Base-by-base conservation (phyloP, 2,797 vertebrate species). In the Poecilia gillii region DNA sequence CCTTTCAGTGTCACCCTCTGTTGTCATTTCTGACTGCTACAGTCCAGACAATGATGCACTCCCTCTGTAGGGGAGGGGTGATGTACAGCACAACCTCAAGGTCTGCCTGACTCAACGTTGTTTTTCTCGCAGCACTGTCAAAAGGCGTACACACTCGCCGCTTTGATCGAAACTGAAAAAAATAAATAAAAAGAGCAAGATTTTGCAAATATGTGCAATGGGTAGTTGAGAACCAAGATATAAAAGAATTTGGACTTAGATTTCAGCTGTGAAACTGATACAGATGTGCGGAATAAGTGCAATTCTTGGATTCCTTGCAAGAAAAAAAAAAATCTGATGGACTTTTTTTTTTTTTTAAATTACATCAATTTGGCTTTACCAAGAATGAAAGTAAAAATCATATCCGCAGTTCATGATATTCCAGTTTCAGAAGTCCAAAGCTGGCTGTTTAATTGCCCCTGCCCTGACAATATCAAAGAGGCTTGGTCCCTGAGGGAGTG, bases 11-110 rank as follows among this genome's bases (percentile, higher is more conserved):
- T 94, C 92, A 91, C 89, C 90, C 87, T 90, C 82, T 90, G 90
- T 93, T 95, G 94, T 93, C 93, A 92, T 90, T 89, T 90, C 85
- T 90, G 90, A 93, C 94, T 93, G 90, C 85, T 89, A 88, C 90
- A 88, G 87, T 89, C 85, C 84, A 87, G 91, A 90, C 91, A 90
- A 89, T 91, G 88, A 93, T 92, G 87, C 88, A 91, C 89, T 90
- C 78, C 9, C 87, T 85, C 86, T 74, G 86, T 88, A 73, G 81
- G 85, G 86, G 72, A 55, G 1, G 57, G 85, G 81, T 87, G 87
- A 92, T 89, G 88, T 85, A 88, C 80, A 83, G 88, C 81, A 43
- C 83, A 88, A 90, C 86, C 90, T 91, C 91, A 83, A 92, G 90
- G 88, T 93, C 87, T 86, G 79, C 76, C 71, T 62, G 79, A 59